Base-by-base conservation (phyloP, 2,113 vertebrate species). In the Crotalus helleri region DNA sequence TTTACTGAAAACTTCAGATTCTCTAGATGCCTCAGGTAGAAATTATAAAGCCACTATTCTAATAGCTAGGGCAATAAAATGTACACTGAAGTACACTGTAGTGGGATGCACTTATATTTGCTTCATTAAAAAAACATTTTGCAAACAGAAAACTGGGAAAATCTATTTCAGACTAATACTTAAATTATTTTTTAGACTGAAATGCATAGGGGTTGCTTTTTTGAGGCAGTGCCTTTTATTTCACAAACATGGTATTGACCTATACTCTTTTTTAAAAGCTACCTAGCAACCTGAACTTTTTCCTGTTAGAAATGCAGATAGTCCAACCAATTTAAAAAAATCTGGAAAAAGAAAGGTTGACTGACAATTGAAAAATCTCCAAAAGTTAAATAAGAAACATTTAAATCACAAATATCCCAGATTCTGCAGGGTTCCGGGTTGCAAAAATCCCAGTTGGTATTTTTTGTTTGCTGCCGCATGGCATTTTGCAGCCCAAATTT, bases 31-130 rank as follows among this genome's bases (percentile, higher is more conserved):
- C 74, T 81, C n/a, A 44, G 33, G 19, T 13, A 64, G 3, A 64
- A 64, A 64, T 29, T 1, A 21, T 81, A 81, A 94, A 95, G 94
- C 96, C 96, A 57, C 33, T 94, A 91, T 97, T 95, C 87, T 91
- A 92, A 87, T 74, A 93, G 64, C 92, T 94, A 95, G 94, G 92
- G 57, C 57, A 92, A 94, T 58, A 44, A 92, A 94, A 94, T 95
- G 94, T 95, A 49, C 9, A 51, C 49, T 51, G 1, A 51, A 51
- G 49, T 94, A 94, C 94, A 91, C 87, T 39, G 61, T 4, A 87
- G 90, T 92, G 89, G 91, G 95, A 96, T 85, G 95, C 39, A 90
- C 13, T 64, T 44, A 29, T 61, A 46, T 46, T 87, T 74, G 88
- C 96, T 97, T 94, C 5, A 81, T 1, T 93, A 92, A 91, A 95